Evolutionary conservation across 2,888 invertebrate species (phyloP).

Genomic region (Polylopha cassiicola): DNA sequence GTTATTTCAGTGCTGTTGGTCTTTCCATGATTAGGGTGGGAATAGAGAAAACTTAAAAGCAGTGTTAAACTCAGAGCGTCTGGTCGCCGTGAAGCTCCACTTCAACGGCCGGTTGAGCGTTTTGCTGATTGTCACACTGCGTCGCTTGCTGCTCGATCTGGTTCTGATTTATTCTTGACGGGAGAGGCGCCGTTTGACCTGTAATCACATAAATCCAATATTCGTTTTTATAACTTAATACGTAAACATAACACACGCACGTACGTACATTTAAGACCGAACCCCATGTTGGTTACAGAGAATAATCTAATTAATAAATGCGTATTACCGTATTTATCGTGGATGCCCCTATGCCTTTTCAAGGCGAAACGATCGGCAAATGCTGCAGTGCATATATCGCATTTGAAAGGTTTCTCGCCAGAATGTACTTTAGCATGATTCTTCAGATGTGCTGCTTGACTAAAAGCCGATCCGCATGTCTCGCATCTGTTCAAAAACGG

Average conservation of each 20-base stretch:
- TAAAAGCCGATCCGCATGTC: constrained; percentile 92
- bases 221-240: constrained; percentile 3
- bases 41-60: constrained; percentile 16
- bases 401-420: constrained; percentile 88
- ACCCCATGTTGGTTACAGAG: too few relatives aligned
- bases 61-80: constrained; percentile 46
- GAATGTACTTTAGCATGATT: constrained; percentile 92
- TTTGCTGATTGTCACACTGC: constrained; percentile 47
- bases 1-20: too few relatives aligned
- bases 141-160: constrained; percentile 45
- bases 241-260: constrained; percentile 11
- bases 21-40: constrained; percentile 18
- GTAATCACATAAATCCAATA: constrained; percentile 11
- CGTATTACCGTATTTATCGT: constrained; percentile 91
- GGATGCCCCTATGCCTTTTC: constrained; percentile 90
- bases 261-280: too few relatives aligned
- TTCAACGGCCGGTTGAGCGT: constrained; percentile 48
- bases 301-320: too few relatives aligned
- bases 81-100: constrained; percentile 56
- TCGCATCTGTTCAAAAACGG: constrained; percentile 80
- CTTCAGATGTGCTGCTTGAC: constrained; percentile 92
- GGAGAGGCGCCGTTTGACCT: constrained; percentile 72
- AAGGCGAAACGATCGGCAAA: constrained; percentile 92
- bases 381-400: constrained; percentile 90
- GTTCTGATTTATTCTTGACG: constrained; percentile 65